A percentile compares a stretch with the other conserved stretches of the same genome.
Evolutionary conservation across 2,113 vertebrate species (phyloP).

Genomic region (Heterochromis multidens): DNA sequence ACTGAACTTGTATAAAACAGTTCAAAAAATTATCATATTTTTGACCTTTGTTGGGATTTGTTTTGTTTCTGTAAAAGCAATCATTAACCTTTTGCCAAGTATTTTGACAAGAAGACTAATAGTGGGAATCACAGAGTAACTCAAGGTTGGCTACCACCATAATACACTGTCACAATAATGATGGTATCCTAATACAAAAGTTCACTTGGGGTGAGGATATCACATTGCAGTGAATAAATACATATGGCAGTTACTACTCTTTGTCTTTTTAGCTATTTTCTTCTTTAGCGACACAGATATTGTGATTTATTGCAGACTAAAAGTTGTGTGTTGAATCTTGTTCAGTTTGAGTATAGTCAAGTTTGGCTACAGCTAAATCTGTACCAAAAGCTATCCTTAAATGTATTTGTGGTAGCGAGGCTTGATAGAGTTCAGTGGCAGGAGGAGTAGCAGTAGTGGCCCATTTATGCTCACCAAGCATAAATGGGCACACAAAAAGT

Average conservation of each 20-base stretch:
- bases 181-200: not conserved
- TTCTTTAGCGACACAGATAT: not conserved
- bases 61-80: not conserved
- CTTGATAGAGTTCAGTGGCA: not conserved
- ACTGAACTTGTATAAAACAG: too few species aligned
- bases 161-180: not conserved
- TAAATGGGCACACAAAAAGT: too few species aligned
- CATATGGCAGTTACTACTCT: not conserved
- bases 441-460: not conserved
- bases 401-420: not conserved
- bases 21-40: too few species aligned
- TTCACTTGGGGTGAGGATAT: not conserved
- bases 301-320: not conserved
- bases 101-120: not conserved
- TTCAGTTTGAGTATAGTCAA: not conserved
- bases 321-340: not conserved
- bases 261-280: not conserved
- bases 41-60: fast-evolving
- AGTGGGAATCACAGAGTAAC: not conserved
- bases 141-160: too few species aligned
- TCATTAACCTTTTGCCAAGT: not conserved
- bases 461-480: too few species aligned
- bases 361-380: not conserved
- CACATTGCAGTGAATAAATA: not conserved
- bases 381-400: not conserved